Percentiles rank a stretch among this genome's conserved stretches.
Evolutionary conservation across 2,797 vertebrate genomes (phyloP).

Genomic region (Alca torda): DNA sequence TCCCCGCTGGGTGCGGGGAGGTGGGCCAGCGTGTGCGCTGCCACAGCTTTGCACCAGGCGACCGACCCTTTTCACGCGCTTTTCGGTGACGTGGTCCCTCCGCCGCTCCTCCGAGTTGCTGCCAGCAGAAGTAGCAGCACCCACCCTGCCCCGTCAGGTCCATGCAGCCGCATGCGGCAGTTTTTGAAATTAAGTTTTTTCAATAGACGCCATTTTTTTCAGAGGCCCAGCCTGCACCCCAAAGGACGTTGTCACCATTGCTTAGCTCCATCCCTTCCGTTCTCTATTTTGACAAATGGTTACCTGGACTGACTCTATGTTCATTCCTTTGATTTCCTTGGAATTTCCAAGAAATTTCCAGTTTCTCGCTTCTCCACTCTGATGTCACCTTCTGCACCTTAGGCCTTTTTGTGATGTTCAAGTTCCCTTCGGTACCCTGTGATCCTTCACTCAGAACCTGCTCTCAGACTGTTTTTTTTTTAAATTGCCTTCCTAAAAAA

Average conservation of each 20-base stretch:
- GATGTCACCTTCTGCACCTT: background rate
- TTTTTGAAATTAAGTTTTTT: background rate
- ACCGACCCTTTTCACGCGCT: background rate
- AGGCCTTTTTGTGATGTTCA: background rate
- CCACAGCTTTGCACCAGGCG: background rate
- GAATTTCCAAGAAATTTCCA: too few species aligned
- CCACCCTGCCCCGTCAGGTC: background rate
- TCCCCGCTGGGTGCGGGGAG: background rate
- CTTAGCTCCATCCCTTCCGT: background rate
- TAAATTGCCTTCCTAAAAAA: background rate
- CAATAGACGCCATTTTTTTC: background rate
- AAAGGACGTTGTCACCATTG: background rate
- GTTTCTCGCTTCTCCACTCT: background rate
- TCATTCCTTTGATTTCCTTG: background rate
- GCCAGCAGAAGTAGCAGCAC: background rate
- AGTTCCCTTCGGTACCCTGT: background rate
- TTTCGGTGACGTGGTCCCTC: background rate
- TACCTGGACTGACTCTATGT: background rate
- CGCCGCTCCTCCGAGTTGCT: background rate
- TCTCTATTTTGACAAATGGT: background rate
- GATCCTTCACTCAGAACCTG: background rate
- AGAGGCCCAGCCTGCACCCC: background rate
- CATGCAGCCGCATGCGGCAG: accelerated
- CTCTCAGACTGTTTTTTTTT: background rate
- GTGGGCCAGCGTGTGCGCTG: accelerated